These are phyloP conservation scores for Drosophila buzzatii DNA, from an alignment of 2,888 invertebrate species.

Conservation along the genomic window DNA sequence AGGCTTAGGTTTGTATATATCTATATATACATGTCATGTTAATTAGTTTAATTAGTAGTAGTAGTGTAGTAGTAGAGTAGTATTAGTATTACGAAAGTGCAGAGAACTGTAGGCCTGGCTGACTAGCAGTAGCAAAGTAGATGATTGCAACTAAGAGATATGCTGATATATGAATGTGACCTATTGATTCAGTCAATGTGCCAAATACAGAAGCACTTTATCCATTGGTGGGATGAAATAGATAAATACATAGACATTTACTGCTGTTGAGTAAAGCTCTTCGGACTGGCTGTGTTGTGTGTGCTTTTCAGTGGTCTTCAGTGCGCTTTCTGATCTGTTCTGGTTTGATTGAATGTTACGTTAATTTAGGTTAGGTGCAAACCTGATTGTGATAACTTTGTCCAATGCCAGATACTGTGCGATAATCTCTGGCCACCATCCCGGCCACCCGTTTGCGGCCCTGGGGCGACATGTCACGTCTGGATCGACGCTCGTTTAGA, in stretches of 20 bases:
- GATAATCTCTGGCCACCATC: constrained; percentile 88
- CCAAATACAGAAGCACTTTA: neutral
- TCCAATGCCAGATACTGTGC: constrained; percentile 86
- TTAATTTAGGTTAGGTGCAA: constrained; percentile 79
- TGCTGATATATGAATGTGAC: neutral
- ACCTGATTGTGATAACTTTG: constrained; percentile 86
- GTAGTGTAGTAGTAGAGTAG: constrained; percentile 26
- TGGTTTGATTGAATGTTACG: constrained; percentile 44
- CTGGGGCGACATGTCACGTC: constrained; percentile 94
- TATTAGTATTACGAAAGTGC: constrained; percentile 55
- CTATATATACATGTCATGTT: constrained; percentile 25
- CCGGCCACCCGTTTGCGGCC: constrained; percentile 90
- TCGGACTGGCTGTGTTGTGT: neutral
- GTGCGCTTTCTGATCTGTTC: constrained; percentile 53
- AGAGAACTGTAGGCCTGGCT: constrained; percentile 35
- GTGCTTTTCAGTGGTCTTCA: constrained; percentile 12
- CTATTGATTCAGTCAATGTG: neutral
- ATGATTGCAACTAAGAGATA: constrained; percentile 12
- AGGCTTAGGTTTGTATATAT: constrained; percentile 6
- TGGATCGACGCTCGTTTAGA: constrained; percentile 90
- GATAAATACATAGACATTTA: neutral
- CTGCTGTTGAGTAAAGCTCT: neutral
- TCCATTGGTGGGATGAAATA: neutral
- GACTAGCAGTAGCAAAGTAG: constrained; percentile 15
- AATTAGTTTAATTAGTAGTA: constrained; percentile 4